Evolutionary conservation across 2,113 vertebrate species (phyloP), one percentile per base, ranked within the genome.

Genomic region (Conger conger): DNA sequence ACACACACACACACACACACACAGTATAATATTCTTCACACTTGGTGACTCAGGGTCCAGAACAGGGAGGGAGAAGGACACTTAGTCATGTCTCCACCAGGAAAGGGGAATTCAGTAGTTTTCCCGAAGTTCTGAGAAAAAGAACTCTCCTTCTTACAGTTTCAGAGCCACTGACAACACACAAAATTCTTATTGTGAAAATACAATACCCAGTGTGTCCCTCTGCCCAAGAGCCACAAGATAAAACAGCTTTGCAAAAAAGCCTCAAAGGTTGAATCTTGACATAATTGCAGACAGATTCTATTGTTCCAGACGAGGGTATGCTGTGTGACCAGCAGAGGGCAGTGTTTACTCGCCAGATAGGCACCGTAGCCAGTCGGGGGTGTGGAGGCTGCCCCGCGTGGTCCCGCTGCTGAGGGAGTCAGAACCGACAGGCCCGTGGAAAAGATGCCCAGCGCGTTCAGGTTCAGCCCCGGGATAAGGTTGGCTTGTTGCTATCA

Each of bases 381-480:
- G 0, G 94, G 94, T 2, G 95, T 91, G 38, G 89, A 83, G 38
- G 93, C 89, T 13, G 94, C 91, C 79, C 96, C 95, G 20, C 94
- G 96, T 76, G 96, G 91, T 86, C 96, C 96, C 0, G 95, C 90
- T 45, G 94, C 89, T 78, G 97, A 93, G 0, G 97, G 95, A 53
- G 98, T 92, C 68, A 73, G 13, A 91, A 97, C 93, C 38, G 97
- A 96, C 86, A 98, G 87, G 83, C 96, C 96, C 0, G 97, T 95
- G 4, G 98, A 98, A 94, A 99, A 99, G 93, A 99, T 98, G 88
- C 98, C 98, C 92, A 99, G 90, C 76, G 97, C 96, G 1, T 92
- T 99, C 91, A 99, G 95, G 93, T 97, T 98, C 92, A 99, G 91
- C 76, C 98, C 97, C 0, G 98, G 96, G 91, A 99, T 99, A 91